Evolutionary conservation across 2,888 invertebrate species (phyloP).

Genomic region (Dorcus hopei): DNA sequence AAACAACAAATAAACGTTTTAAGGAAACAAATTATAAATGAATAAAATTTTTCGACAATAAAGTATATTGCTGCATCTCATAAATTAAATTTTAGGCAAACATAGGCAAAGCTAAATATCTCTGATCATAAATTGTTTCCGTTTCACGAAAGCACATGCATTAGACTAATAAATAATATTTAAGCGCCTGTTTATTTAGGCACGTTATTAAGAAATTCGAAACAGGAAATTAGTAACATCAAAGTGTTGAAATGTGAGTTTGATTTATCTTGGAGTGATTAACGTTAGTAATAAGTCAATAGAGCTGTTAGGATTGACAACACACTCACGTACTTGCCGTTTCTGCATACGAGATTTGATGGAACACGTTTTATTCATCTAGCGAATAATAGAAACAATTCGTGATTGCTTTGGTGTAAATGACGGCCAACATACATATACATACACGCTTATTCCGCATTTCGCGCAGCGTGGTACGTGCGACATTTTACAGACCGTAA

Average conservation of each 20-base stretch:
- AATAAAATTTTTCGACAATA: no score
- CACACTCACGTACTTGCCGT: constrained; percentile 14
- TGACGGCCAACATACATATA: neutral
- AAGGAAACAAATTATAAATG: no score
- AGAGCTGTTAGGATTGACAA: constrained; percentile 15
- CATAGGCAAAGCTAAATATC: no score
- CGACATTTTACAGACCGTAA: constrained; percentile 1
- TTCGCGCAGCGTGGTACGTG: neutral
- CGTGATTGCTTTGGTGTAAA: constrained; percentile 10
- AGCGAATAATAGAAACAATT: constrained; percentile 14
- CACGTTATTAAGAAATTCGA: no score
- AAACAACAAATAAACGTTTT: no score
- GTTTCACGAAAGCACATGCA: no score
- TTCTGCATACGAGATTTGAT: constrained; percentile 15
- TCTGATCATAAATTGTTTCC: no score
- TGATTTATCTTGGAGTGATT: neutral
- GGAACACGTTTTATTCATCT: constrained; percentile 13
- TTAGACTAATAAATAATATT: no score
- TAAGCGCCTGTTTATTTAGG: no score
- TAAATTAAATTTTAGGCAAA: no score
- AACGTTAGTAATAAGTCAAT: constrained; percentile 15
- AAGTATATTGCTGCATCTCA: no score
- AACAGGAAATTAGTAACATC: no score
- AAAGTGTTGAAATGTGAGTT: neutral
- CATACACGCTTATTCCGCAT: neutral